phyloP scores from a whole-genome alignment of 1,140 invertebrate genomes.

The Chlorops oryzae region DNA sequence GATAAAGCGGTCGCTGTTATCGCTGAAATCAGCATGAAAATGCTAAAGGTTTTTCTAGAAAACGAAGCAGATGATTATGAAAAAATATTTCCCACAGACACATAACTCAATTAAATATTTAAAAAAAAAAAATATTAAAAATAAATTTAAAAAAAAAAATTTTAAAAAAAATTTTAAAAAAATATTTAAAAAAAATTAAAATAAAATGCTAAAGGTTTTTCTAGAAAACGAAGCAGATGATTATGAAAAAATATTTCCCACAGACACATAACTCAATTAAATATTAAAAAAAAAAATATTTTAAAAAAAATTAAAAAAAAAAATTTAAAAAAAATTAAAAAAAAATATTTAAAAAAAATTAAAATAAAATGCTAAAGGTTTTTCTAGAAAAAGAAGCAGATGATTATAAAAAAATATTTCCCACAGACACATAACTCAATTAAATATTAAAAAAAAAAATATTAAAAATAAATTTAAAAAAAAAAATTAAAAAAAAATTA shows the following conservation, averaged over 20 bases:
- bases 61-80: slow-evolving; percentile 9
- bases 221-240: slow-evolving; percentile 43
- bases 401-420: background rate
- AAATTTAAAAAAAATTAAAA: background rate
- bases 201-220: slow-evolving; percentile 28
- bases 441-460: slow-evolving; percentile 11
- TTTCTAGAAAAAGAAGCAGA: slow-evolving; percentile 47
- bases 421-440: slow-evolving; percentile 13
- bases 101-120: slow-evolving; percentile 12
- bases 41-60: slow-evolving; percentile 52
- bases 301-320: slow-evolving; percentile 6
- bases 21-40: slow-evolving; percentile 54
- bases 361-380: slow-evolving; percentile 17
- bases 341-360: background rate
- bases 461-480: slow-evolving; percentile 3
- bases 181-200: background rate
- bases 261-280: slow-evolving; percentile 12
- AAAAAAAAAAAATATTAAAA: slow-evolving; percentile 14
- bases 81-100: background rate
- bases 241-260: background rate
- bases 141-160: slow-evolving; percentile 4
- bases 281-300: slow-evolving; percentile 11
- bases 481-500: background rate
- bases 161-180: background rate
- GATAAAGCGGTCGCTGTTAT: slow-evolving; percentile 60